These are phyloP conservation scores for Eupithecia abbreviata DNA, from an alignment of 2,888 invertebrate genomes.

Conservation along the genomic window DNA sequence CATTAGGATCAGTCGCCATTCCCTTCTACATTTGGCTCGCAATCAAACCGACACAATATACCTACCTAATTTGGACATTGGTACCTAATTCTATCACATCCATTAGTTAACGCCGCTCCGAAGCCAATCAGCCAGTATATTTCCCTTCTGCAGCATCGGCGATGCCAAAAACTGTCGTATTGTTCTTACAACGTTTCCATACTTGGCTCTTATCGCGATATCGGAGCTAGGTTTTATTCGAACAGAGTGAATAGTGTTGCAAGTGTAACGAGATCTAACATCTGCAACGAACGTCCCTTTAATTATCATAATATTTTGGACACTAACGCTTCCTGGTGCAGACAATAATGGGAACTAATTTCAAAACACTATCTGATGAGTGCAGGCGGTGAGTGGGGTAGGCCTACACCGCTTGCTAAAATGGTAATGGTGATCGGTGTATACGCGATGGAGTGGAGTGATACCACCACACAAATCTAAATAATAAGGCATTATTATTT, in stretches of 20 bases:
- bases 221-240: neutral
- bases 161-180: slow-evolving; percentile 5
- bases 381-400: neutral
- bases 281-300: neutral
- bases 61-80: neutral
- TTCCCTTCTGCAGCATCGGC: slow-evolving; percentile 7
- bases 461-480: neutral
- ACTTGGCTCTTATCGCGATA: slow-evolving; percentile 4
- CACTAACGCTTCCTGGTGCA: neutral
- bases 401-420: slow-evolving; percentile 6
- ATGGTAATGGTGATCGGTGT: neutral
- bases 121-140: slow-evolving; percentile 14
- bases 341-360: neutral
- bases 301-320: neutral
- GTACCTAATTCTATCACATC: neutral
- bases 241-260: neutral
- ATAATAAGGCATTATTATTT: too few relatives aligned
- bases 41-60: slow-evolving; percentile 18
- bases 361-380: neutral
- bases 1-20: slow-evolving; percentile 22
- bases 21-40: slow-evolving; percentile 38
- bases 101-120: slow-evolving; percentile 8
- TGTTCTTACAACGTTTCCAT: neutral
- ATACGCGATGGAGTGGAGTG: neutral
- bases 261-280: slow-evolving; percentile 3